Evolutionary conservation across 2,113 vertebrate genomes (phyloP).

Genomic region (Percina caprodes): DNA sequence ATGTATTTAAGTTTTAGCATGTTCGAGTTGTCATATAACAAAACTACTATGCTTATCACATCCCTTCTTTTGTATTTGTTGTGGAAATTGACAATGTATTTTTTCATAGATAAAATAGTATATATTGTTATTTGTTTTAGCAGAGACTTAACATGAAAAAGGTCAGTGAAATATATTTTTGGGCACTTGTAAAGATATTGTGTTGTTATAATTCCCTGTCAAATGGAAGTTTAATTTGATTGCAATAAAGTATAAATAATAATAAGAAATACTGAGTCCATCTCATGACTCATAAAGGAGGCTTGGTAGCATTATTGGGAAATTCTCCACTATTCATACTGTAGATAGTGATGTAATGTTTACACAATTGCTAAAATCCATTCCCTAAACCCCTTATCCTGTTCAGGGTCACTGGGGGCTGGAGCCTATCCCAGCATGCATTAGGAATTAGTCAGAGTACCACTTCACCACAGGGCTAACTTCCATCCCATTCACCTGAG

Average conservation of each 20-base stretch:
- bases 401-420: too few relatives aligned
- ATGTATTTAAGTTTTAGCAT: slow-evolving; percentile 36
- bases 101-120: slow-evolving; percentile 72
- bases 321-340: neutral
- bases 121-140: slow-evolving; percentile 59
- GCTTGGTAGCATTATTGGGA: neutral
- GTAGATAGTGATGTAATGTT: neutral
- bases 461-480: too few relatives aligned
- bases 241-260: slow-evolving; percentile 58
- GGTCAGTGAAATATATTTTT: slow-evolving; percentile 68
- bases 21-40: slow-evolving; percentile 5
- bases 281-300: neutral
- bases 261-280: neutral
- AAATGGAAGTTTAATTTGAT: slow-evolving; percentile 48
- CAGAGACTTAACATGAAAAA: slow-evolving; percentile 49
- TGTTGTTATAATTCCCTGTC: slow-evolving; percentile 53
- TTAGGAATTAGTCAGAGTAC: neutral
- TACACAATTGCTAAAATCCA: neutral
- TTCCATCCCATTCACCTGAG: too few relatives aligned
- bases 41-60: slow-evolving; percentile 39
- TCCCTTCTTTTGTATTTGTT: slow-evolving; percentile 49
- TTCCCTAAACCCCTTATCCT: neutral
- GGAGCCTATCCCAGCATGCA: neutral
- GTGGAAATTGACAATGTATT: slow-evolving; percentile 68
- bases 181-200: slow-evolving; percentile 53